Evolutionary conservation across 2,797 vertebrate species (phyloP).

Genomic region (Xenops minutus): DNA sequence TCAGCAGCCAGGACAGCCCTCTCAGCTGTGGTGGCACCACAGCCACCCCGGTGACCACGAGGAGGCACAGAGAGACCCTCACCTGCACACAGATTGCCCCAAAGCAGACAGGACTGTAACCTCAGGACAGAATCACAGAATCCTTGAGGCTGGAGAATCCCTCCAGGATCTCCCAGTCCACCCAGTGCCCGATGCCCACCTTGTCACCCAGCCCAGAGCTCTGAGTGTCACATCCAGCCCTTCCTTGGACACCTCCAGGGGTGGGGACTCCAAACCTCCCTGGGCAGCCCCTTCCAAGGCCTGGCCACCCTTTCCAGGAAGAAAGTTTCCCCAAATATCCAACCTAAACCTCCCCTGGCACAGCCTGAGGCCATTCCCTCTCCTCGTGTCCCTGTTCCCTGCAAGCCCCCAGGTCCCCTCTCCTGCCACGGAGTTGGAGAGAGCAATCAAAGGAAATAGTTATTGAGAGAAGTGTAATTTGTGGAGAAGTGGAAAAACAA

Average conservation of each 20-base stretch:
- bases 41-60: accelerated
- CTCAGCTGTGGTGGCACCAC: neutral
- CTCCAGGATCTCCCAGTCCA: neutral
- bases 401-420: neutral
- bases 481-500: neutral
- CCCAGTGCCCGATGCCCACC: neutral
- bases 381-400: neutral
- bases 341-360: neutral
- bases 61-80: neutral
- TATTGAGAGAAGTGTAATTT: accelerated
- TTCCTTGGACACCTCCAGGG: neutral
- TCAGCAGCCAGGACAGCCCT: neutral
- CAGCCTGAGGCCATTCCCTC: neutral
- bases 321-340: neutral
- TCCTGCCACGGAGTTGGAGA: neutral
- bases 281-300: neutral
- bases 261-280: neutral
- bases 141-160: neutral
- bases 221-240: neutral
- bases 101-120: accelerated
- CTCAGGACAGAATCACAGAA: neutral
- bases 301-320: neutral
- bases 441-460: neutral
- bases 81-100: neutral
- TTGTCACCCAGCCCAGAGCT: neutral